These are phyloP conservation scores for Stenoptilia bipunctidactyla DNA, from an alignment of 2,888 invertebrate genomes.

Conservation along the genomic window DNA sequence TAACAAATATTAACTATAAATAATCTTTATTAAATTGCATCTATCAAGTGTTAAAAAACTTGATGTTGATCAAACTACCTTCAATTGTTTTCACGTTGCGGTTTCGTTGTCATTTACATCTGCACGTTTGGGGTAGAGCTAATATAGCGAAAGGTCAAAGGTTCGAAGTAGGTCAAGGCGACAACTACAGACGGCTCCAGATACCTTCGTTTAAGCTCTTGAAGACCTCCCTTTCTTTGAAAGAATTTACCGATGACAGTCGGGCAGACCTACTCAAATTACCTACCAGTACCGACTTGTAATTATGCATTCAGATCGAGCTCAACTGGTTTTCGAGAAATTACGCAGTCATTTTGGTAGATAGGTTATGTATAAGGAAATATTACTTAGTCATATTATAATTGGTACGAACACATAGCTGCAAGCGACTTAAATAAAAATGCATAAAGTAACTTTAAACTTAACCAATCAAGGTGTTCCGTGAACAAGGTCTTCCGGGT, in stretches of 20 bases:
- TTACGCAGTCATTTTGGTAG: constrained; percentile 1
- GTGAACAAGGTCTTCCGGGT: no score
- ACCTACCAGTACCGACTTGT: not conserved
- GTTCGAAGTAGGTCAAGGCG: not conserved
- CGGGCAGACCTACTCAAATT: not conserved
- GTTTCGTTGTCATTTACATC: no score
- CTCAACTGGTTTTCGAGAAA: constrained; percentile 1
- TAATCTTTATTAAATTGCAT: no score
- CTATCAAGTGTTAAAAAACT: no score
- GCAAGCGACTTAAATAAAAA: no score
- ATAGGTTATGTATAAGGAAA: not conserved
- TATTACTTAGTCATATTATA: no score
- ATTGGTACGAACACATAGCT: no score
- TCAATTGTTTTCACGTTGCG: no score
- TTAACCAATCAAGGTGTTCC: no score
- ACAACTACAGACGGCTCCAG: not conserved
- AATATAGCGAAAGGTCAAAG: not conserved
- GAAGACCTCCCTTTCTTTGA: not conserved
- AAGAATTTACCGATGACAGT: not conserved
- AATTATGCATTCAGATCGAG: not conserved
- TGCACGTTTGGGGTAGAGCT: not conserved
- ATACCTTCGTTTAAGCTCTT: not conserved
- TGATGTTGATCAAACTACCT: no score
- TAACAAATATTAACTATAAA: no score
- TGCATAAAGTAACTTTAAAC: no score